phyloP scores from a whole-genome alignment of 2,888 invertebrate species.

The Stenurella melanura region DNA sequence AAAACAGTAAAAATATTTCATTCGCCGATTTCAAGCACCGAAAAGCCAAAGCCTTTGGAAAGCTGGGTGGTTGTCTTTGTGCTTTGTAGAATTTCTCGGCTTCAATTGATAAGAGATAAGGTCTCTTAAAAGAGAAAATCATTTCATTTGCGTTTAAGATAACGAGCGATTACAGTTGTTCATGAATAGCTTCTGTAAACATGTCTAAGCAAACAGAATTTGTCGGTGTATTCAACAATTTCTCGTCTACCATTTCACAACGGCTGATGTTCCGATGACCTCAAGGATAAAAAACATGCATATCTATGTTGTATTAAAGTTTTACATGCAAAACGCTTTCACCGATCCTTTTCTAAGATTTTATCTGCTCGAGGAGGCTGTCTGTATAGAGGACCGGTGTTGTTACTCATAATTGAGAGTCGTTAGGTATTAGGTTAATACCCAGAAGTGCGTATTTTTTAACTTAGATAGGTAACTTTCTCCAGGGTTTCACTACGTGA shows the following conservation, averaged over 20 bases:
- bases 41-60: neutral
- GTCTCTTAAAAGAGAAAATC: constrained; percentile 4
- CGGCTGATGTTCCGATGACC: constrained; percentile 31
- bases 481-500: neutral
- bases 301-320: constrained; percentile 12
- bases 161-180: neutral
- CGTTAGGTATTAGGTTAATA: neutral
- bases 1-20: neutral
- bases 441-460: neutral
- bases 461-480: neutral
- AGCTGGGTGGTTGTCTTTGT: neutral
- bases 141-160: neutral
- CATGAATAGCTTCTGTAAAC: neutral
- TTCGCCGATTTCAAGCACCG: neutral
- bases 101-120: neutral
- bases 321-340: constrained; percentile 33
- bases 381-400: neutral
- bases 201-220: neutral
- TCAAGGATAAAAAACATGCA: constrained; percentile 25
- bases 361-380: constrained; percentile 6
- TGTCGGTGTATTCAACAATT: neutral
- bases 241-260: constrained; percentile 26
- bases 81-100: neutral
- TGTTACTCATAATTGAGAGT: neutral
- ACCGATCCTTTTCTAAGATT: constrained; percentile 14